Conservation (phyloP, 2,113 vertebrate genomes). For the Puffinus mauretanicus region DNA sequence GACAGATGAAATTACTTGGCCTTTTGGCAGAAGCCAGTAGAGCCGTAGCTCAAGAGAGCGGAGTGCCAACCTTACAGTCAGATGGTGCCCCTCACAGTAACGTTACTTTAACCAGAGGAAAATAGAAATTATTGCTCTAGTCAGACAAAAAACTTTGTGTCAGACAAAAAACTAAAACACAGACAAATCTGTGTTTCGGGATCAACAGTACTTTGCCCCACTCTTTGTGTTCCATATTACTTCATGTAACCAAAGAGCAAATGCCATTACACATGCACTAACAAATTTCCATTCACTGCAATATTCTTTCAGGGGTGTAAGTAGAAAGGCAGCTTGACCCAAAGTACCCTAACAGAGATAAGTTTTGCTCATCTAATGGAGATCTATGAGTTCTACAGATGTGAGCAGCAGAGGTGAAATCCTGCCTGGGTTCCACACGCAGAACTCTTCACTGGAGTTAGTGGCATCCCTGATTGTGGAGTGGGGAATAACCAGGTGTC, state of each 20-base stretch:
- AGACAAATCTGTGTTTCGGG: not conserved
- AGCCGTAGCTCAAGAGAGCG: not conserved
- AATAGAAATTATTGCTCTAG: not conserved
- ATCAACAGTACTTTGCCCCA: not conserved
- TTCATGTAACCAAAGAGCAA: not conserved
- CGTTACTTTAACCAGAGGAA: not conserved
- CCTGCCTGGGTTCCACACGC: not conserved
- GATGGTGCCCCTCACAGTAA: not conserved
- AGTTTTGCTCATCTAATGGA: not conserved
- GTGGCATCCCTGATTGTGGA: not conserved
- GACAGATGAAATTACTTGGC: not conserved
- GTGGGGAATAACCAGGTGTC: not conserved
- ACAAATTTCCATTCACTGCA: not conserved
- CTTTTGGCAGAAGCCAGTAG: not conserved
- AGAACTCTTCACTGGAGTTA: not conserved
- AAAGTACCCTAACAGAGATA: not conserved
- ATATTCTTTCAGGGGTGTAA: not conserved
- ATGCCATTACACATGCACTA: not conserved
- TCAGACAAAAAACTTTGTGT: not conserved
- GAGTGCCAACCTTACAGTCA: not conserved
- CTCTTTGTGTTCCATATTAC: not conserved
- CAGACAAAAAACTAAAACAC: no score
- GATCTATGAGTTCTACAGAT: not conserved
- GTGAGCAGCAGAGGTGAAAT: not conserved
- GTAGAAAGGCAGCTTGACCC: not conserved